A percentile compares a stretch with the other conserved stretches of the same genome.
These are phyloP conservation scores for Mugil cephalus DNA, from an alignment of 2,113 vertebrate species.

Conservation along the genomic window DNA sequence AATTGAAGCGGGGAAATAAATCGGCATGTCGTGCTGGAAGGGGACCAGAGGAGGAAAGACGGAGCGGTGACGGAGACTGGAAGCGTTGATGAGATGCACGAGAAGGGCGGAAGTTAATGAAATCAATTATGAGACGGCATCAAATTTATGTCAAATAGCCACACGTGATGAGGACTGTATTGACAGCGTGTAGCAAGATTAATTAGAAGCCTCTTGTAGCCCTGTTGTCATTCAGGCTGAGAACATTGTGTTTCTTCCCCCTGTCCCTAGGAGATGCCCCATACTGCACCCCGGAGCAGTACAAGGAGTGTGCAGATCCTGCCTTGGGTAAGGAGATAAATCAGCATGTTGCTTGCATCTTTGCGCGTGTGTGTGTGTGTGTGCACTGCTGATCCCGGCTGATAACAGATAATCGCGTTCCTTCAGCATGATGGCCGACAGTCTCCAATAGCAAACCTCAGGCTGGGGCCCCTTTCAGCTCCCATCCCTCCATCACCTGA, in stretches of 20 bases:
- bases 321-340: constrained; percentile 91
- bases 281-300: constrained; percentile 98
- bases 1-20: constrained; percentile 39
- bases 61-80: constrained; percentile 20
- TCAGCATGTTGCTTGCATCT: constrained; percentile 23
- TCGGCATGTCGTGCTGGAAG: constrained; percentile 24
- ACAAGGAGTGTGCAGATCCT: constrained; percentile 98
- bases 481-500: constrained; percentile 48
- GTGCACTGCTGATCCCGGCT: constrained; percentile 48
- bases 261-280: constrained; percentile 91
- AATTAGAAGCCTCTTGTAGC: constrained; percentile 42
- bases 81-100: constrained; percentile 20
- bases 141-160: constrained; percentile 43
- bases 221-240: constrained; percentile 14
- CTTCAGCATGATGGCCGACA: constrained; percentile 34
- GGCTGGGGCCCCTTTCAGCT: constrained; percentile 21
- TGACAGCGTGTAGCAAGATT: constrained; percentile 54
- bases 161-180: constrained; percentile 40
- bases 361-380: constrained; percentile 30
- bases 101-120: constrained; percentile 45
- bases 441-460: constrained; percentile 39
- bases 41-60: constrained; percentile 13
- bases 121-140: constrained; percentile 68
- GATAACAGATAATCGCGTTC: constrained; percentile 68
- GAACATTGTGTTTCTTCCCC: constrained; percentile 51